Percentiles rank a stretch among this genome's conserved stretches.
Conservation (phyloP, 2,888 invertebrate species). For the Orgyia antiqua region DNA sequence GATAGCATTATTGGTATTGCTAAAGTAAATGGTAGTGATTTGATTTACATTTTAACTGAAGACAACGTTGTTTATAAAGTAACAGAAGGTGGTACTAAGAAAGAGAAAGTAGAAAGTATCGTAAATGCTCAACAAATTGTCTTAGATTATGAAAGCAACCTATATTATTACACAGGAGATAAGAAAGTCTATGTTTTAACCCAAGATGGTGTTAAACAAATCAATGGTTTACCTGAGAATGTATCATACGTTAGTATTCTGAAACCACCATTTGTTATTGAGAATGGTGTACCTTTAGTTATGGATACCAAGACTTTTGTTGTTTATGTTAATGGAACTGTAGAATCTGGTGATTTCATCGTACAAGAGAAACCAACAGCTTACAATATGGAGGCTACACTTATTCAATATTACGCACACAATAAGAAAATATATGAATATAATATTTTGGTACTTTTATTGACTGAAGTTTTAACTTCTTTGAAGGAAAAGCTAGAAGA, state of each 20-base stretch:
- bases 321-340: conserved; percentile 39
- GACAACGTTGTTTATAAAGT: conserved; percentile 47
- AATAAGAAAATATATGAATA: conserved; percentile 58
- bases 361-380: conserved; percentile 42
- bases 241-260: conserved; percentile 33
- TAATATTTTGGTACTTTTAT: conserved; percentile 32
- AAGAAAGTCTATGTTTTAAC: conserved; percentile 37
- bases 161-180: conserved; percentile 43
- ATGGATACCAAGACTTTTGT: conserved; percentile 36
- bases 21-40: conserved; percentile 36
- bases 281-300: conserved; percentile 35
- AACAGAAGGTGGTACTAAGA: conserved; percentile 43
- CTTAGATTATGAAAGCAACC: conserved; percentile 44
- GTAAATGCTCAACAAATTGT: conserved; percentile 44
- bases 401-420: conserved; percentile 47
- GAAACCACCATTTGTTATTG: conserved; percentile 40
- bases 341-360: conserved; percentile 25
- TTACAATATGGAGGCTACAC: conserved; percentile 39
- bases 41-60: conserved; percentile 46
- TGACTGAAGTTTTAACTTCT: conserved; percentile 22
- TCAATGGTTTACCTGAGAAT: conserved; percentile 42
- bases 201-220: conserved; percentile 31
- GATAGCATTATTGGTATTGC: conserved; percentile 43
- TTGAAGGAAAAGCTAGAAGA: conserved; percentile 30
- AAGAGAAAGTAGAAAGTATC: conserved; percentile 36